These are phyloP conservation scores for Scaptomyza caliginosa DNA, from an alignment of 2,888 invertebrate genomes.

Conservation along the genomic window DNA sequence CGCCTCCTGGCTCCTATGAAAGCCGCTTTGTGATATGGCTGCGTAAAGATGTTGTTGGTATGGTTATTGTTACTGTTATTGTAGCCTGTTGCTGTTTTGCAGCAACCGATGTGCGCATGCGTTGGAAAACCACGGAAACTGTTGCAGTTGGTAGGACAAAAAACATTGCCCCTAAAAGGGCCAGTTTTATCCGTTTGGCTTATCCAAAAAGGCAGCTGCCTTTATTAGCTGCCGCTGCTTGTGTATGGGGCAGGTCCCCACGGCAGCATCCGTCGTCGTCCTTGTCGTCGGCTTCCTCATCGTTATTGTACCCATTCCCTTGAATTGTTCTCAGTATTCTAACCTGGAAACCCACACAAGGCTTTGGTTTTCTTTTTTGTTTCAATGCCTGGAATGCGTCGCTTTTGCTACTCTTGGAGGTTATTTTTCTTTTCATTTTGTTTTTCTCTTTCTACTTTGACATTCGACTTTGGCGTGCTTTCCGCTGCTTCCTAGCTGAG, in stretches of 20 bases:
- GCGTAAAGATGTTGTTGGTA: constrained; percentile 2
- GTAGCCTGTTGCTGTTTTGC: constrained; percentile 69
- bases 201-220: constrained; percentile 59
- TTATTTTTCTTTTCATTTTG: background rate
- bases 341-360: constrained; percentile 59
- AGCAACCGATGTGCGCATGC: constrained; percentile 56
- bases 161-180: constrained; percentile 67
- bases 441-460: constrained; percentile 15
- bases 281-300: constrained; percentile 19
- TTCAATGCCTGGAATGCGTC: constrained; percentile 59
- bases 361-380: constrained; percentile 54
- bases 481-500: constrained; percentile 4
- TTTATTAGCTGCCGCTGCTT: constrained; percentile 49
- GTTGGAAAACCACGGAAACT: constrained; percentile 66
- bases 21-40: constrained; percentile 20
- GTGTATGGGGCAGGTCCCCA: constrained; percentile 61
- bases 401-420: constrained; percentile 21
- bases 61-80: constrained; percentile 20
- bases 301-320: constrained; percentile 16
- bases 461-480: constrained; percentile 16
- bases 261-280: constrained; percentile 38
- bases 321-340: constrained; percentile 16
- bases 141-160: constrained; percentile 67
- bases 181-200: constrained; percentile 65
- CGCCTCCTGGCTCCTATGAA: constrained; percentile 25